Evolutionary conservation across 2,888 invertebrate genomes (phyloP).

Genomic region (Himalopsyche anomala): DNA sequence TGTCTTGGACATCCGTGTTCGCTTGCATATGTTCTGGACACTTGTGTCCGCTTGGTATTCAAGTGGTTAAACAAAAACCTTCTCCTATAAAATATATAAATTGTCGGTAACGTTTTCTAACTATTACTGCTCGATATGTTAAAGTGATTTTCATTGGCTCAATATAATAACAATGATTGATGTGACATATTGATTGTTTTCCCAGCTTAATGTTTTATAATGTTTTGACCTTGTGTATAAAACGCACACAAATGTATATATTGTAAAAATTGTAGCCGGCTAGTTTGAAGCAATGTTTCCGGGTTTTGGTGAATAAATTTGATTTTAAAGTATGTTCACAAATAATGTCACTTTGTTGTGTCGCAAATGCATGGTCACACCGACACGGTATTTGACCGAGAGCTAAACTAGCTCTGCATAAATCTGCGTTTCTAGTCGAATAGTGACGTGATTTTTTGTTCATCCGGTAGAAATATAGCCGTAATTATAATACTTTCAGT

Average conservation of each 20-base stretch:
- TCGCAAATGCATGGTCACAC: slow-evolving; percentile 5
- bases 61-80: too few species aligned
- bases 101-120: too few species aligned
- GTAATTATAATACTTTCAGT: slow-evolving; percentile 6
- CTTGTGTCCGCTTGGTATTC: too few species aligned
- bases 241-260: background rate
- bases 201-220: background rate
- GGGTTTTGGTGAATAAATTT: slow-evolving; percentile 16
- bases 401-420: background rate
- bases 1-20: too few species aligned
- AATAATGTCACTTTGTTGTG: background rate
- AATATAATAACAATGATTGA: background rate
- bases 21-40: too few species aligned
- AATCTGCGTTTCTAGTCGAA: slow-evolving; percentile 21
- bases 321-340: background rate
- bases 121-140: too few species aligned
- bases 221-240: background rate
- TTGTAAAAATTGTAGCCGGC: background rate
- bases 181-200: slow-evolving; percentile 1
- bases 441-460: slow-evolving; percentile 12
- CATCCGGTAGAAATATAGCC: slow-evolving; percentile 9
- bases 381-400: slow-evolving; percentile 1
- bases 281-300: background rate
- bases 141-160: too few species aligned
- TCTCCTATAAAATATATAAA: too few species aligned